Evolutionary conservation across 2,888 invertebrate species (phyloP), one percentile per base, ranked within the genome.

Genomic region (Hecatera dysodea): DNA sequence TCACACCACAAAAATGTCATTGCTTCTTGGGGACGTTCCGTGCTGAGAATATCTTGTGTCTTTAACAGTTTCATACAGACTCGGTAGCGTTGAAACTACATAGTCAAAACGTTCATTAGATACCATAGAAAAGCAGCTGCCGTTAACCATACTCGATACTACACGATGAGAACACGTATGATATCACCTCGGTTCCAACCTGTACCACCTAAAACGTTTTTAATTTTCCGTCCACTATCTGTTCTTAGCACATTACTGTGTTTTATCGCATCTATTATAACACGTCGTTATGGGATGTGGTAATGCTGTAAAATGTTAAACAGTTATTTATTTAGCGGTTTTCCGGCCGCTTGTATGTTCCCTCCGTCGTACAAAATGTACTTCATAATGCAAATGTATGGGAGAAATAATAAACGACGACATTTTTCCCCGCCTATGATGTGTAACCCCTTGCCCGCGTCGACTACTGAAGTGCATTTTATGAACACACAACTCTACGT

Each of bases 261-360:
- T 75, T 84, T 83, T 92, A 88, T 78, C 68, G 76, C 65, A 75
- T 90, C 88, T 87, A 92, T 92, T 92, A 93, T 93, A 89, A 90
- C 84, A 82, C 82, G 77, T 83, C 85, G 89, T 90, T 91, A 91
- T 93, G 88, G 93, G 93, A 93, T 93, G 94, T 90, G 92, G 93
- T 91, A 70, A 85, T 75, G 89, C 84, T 85, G 89, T 92, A 89
- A 93, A 91, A 90, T 87, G 87, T 86, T 87, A 86, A 91, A 92
- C 88, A 88, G 90, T 91, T 92, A 90, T 92, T 93, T 92, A 91
- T 91, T 92, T 90, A 89, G 92, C 86, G 92, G 93, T 93, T 93
- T 92, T 90, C 92, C 90, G 88, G 87, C 78, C 75, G 79, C 76
- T 72, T 80, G 77, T 80, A 36, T 74, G 80, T 74, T 76, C 60